Evolutionary conservation across 2,888 invertebrate genomes (phyloP), one percentile per base, ranked within the genome.

Genomic region (Heptascelio sp.): DNA sequence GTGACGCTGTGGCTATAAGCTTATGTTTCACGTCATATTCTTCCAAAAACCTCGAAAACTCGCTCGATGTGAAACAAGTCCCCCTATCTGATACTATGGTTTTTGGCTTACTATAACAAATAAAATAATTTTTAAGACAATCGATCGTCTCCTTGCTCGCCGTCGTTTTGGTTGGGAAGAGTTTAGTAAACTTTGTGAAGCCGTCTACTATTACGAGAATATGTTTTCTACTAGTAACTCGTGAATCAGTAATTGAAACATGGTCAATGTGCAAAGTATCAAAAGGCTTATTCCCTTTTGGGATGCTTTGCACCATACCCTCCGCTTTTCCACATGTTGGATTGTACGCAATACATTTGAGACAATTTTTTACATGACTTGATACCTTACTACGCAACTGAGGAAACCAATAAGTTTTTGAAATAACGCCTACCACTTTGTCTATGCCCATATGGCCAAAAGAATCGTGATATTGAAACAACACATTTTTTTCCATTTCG

Each of bases 291-390:
- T 82, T 30, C 13, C 75, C 85, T 23, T 72, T 76, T 9, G 79
- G 80, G 51, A 87, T 83, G n/a, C 72, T 51, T 34, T 87, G 68
- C 8, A 87, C 19, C n/a, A 65, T 83, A 26, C 85, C 86, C 30
- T 83, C 84, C 4, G 23, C 37, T 71, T 85, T 80, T 19, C 85
- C 84, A 57, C 30, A 70, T 1, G 53, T 55, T 4, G 83, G 62
- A 13, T 83, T 83, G 49, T 68, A 87, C 8, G 49, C 64, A 15
- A 90, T 83, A 62, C 89, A 90, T 78, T 88, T 87, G 46, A 89
- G 57, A 83, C 89, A 43, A 64, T 43, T 64, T 46, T 21, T 21
- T 21, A 64, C 23, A n/a, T 64, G 64, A 15, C 46, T 25, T 15
- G 59, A 34, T 26, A 30, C 59, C 23, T 64, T 64, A 13, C 15